These are phyloP conservation scores for Toxonevra muliebris DNA, from an alignment of 2,888 invertebrate genomes.

Conservation along the genomic window DNA sequence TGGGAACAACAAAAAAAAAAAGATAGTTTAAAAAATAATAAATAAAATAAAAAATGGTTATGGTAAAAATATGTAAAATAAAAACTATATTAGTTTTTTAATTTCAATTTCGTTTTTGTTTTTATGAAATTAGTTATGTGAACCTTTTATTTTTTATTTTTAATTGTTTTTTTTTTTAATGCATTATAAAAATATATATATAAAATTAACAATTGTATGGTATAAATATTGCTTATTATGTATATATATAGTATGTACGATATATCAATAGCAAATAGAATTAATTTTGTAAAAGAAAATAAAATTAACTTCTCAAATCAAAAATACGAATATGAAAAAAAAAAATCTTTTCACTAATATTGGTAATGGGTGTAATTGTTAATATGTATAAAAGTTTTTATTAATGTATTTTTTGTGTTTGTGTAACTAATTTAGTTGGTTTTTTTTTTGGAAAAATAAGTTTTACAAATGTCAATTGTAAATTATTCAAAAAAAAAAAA, in stretches of 20 bases:
- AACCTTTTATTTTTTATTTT: constrained; percentile 16
- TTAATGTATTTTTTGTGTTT: too few relatives aligned
- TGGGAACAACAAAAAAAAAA: not conserved
- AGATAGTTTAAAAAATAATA: not conserved
- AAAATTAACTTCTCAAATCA: not conserved
- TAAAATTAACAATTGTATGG: not conserved
- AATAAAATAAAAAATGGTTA: not conserved
- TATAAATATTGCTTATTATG: constrained; percentile 14
- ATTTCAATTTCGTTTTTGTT: constrained; percentile 38
- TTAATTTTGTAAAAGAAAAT: not conserved
- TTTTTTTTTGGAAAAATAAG: too few relatives aligned
- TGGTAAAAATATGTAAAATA: not conserved
- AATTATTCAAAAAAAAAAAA: too few relatives aligned
- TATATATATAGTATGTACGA: constrained; percentile 1
- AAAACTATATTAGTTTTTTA: constrained; percentile 18
- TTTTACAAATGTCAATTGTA: too few relatives aligned
- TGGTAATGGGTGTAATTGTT: too few relatives aligned
- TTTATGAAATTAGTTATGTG: constrained; percentile 31
- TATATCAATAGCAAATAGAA: not conserved
- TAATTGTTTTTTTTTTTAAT: not conserved
- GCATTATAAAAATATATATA: constrained; percentile 7
- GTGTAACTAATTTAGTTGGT: too few relatives aligned
- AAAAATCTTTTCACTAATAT: too few relatives aligned
- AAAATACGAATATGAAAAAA: too few relatives aligned
- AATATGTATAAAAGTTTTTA: too few relatives aligned